Percentiles rank a stretch among this genome's conserved stretches.
Conservation (phyloP, 2,888 invertebrate genomes). For the Eucriotettix oculatus region DNA sequence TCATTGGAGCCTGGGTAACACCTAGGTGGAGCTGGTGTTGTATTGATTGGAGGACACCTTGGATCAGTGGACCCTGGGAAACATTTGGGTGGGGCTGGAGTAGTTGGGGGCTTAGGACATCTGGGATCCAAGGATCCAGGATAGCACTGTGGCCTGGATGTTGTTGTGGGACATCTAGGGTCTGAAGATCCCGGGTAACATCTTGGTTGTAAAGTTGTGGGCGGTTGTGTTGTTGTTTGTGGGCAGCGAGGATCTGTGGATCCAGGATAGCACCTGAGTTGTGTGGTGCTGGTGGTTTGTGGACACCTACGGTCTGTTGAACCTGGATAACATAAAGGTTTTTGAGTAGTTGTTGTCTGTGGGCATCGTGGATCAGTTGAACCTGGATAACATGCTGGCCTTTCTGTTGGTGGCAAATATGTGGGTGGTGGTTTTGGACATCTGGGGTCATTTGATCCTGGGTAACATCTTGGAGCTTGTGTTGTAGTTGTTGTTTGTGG, state of each 20-base stretch:
- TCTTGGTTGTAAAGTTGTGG: conserved; percentile 4
- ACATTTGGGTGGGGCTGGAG: conserved; percentile 11
- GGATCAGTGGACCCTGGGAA: conserved; percentile 22
- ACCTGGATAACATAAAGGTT: conserved; percentile 11
- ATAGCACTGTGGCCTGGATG: conserved; percentile 16
- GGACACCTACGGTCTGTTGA: conserved; percentile 8
- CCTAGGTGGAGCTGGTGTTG: conserved; percentile 2
- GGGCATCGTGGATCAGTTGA: conserved; percentile 17
- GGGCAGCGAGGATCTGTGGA: conserved; percentile 18
- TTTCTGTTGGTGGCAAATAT: conserved; percentile 15
- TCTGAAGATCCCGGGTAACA: conserved; percentile 22
- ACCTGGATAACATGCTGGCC: conserved; percentile 19
- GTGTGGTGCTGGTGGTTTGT: background rate
- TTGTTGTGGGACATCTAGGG: conserved; percentile 18
- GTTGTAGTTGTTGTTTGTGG: conserved; percentile 15
- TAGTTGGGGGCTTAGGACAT: conserved; percentile 13
- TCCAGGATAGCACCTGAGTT: conserved; percentile 14
- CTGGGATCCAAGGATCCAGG: conserved; percentile 20
- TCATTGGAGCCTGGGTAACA: conserved; percentile 15
- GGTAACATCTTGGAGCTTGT: conserved; percentile 17
- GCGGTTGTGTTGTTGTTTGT: conserved; percentile 20
- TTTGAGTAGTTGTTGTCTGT: conserved; percentile 9
- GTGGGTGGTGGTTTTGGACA: conserved; percentile 14
- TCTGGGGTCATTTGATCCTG: conserved; percentile 18
- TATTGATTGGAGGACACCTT: conserved; percentile 15